phyloP scores from a whole-genome alignment of 2,113 vertebrate species.

The Petroica traversi region DNA sequence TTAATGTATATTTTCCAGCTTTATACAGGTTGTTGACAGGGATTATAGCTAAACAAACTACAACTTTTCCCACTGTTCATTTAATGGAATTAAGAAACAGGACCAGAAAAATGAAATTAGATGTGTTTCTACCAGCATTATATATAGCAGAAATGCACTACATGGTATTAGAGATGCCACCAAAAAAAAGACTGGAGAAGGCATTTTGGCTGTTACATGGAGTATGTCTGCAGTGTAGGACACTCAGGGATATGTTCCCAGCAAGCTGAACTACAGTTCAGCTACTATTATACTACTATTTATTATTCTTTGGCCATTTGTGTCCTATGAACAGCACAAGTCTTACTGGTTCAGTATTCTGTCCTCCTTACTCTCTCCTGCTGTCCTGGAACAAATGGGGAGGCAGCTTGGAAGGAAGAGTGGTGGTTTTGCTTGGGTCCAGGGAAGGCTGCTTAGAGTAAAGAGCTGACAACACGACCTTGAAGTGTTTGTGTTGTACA shows the following conservation, averaged over 20 bases:
- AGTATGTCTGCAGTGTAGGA: background rate
- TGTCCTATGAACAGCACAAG: background rate
- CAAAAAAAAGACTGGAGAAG: background rate
- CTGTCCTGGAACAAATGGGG: background rate
- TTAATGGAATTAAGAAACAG: background rate
- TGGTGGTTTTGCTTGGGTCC: background rate
- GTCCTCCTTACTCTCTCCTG: background rate
- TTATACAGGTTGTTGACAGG: background rate
- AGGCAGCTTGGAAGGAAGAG: background rate
- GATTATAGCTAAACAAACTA: background rate
- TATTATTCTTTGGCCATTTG: background rate
- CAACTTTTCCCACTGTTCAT: background rate
- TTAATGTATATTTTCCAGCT: background rate
- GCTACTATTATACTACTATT: no score
- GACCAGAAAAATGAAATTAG: background rate
- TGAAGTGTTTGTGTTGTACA: background rate
- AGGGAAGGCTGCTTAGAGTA: background rate
- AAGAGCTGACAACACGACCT: background rate
- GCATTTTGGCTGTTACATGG: background rate
- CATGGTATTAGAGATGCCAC: background rate
- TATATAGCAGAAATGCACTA: background rate
- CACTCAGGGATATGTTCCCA: background rate
- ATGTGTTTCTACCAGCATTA: background rate
- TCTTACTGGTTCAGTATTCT: background rate
- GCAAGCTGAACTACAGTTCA: background rate